These are phyloP conservation scores for Galaxias olidus DNA, from an alignment of 2,797 vertebrate genomes.

Conservation along the genomic window DNA sequence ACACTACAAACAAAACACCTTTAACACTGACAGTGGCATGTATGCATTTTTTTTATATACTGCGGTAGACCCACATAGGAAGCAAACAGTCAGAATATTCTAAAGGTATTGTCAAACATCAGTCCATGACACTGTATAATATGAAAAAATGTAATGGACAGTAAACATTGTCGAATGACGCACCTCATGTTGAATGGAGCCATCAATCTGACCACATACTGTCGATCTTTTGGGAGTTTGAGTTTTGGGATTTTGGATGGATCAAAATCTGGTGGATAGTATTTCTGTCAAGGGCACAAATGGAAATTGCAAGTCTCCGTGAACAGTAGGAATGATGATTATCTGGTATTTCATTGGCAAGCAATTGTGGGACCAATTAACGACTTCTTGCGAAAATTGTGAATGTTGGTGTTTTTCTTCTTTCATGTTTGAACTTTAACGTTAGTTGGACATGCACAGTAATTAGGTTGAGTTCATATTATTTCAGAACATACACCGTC, in stretches of 20 bases:
- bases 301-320: too few relatives aligned
- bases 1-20: too few relatives aligned
- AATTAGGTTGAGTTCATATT: too few relatives aligned
- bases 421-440: too few relatives aligned
- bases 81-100: too few relatives aligned
- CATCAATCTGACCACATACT: constrained; percentile 93
- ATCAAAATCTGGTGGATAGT: constrained; percentile 93
- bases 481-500: too few relatives aligned
- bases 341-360: not conserved
- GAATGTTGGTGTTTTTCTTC: too few relatives aligned
- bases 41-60: not conserved
- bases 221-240: constrained; percentile 92
- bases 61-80: too few relatives aligned
- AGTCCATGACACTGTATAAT: too few relatives aligned
- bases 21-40: not conserved
- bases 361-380: not conserved
- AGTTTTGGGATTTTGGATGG: constrained; percentile 94
- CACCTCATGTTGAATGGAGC: constrained; percentile 97
- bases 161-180: constrained; percentile 18
- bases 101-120: too few relatives aligned
- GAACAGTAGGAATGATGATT: not conserved
- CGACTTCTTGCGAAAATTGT: too few relatives aligned
- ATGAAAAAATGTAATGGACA: not conserved
- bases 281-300: constrained; percentile 81
- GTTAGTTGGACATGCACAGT: too few relatives aligned